A percentile compares a stretch with the other conserved stretches of the same genome.
Conservation (phyloP, 2,113 vertebrate genomes). For the Oncorhynchus mykiss region DNA sequence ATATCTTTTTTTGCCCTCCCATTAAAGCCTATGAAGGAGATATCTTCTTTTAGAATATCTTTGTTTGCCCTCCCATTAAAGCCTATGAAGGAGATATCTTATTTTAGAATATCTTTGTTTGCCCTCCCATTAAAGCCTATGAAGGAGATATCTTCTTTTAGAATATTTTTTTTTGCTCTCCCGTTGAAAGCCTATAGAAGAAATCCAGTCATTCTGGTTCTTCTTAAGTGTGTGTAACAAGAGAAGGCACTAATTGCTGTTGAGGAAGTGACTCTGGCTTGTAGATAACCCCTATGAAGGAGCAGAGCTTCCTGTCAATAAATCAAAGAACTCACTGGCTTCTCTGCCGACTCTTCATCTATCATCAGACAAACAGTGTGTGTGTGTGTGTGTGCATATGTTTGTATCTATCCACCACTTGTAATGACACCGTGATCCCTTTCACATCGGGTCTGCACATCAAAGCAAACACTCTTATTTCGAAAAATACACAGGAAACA, state of each 20-base stretch:
- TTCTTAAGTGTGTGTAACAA: neutral
- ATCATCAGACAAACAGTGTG: neutral
- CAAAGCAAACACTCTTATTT: conserved; percentile 5
- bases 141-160: too few relatives aligned
- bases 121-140: too few relatives aligned
- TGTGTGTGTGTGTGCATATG: neutral
- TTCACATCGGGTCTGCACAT: neutral
- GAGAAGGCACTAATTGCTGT: neutral
- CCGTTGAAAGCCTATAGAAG: too few relatives aligned
- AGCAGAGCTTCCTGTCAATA: conserved; percentile 1
- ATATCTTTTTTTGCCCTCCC: too few relatives aligned
- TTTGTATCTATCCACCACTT: neutral
- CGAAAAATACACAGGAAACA: neutral
- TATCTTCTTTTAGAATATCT: too few relatives aligned
- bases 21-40: too few relatives aligned
- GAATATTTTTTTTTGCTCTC: too few relatives aligned
- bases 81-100: too few relatives aligned
- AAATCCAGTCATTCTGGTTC: too few relatives aligned
- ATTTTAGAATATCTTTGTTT: too few relatives aligned
- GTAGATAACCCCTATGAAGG: conserved; percentile 22
- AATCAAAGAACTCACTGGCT: conserved; percentile 26
- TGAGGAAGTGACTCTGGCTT: conserved; percentile 1
- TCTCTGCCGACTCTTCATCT: neutral
- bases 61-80: too few relatives aligned
- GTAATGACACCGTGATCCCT: neutral